Evolutionary conservation across 2,113 vertebrate genomes (phyloP).

Genomic region (rat (Rattus norvegicus)): DNA sequence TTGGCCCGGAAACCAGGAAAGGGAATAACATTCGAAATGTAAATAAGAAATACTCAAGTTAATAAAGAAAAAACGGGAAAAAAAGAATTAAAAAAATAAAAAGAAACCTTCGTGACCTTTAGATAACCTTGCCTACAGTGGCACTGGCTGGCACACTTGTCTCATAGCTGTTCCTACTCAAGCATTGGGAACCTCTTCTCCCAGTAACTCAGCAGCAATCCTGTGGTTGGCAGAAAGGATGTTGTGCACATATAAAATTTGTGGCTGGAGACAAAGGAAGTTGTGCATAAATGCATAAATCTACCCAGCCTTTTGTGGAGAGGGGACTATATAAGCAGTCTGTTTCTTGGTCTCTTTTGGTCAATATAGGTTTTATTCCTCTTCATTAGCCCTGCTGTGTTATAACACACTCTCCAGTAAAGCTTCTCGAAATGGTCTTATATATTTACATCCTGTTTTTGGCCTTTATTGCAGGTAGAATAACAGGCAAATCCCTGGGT

Average conservation of each 20-base stretch:
- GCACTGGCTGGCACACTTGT: neutral
- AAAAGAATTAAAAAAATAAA: too few relatives aligned
- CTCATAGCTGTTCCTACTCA: neutral
- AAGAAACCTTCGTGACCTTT: neutral
- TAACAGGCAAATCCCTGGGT: neutral
- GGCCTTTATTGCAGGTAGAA: neutral
- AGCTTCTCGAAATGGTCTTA: neutral
- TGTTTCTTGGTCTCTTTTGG: neutral
- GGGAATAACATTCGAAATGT: too few relatives aligned
- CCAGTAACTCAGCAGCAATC: neutral
- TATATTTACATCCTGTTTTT: neutral
- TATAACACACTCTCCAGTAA: neutral
- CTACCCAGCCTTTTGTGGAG: neutral
- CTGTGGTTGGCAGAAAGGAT: neutral
- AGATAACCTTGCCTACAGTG: neutral
- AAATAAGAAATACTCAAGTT: too few relatives aligned
- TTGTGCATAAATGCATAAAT: neutral
- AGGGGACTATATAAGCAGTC: neutral
- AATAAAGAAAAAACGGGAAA: too few relatives aligned
- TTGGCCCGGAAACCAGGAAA: too few relatives aligned
- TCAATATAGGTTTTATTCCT: neutral
- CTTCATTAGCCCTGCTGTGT: neutral
- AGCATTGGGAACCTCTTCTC: neutral
- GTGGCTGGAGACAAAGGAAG: neutral
- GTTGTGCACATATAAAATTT: neutral